A percentile compares a stretch with the other conserved stretches of the same genome.
phyloP scores from a whole-genome alignment of 1,140 invertebrate genomes.

The Euborellia annulipes region DNA sequence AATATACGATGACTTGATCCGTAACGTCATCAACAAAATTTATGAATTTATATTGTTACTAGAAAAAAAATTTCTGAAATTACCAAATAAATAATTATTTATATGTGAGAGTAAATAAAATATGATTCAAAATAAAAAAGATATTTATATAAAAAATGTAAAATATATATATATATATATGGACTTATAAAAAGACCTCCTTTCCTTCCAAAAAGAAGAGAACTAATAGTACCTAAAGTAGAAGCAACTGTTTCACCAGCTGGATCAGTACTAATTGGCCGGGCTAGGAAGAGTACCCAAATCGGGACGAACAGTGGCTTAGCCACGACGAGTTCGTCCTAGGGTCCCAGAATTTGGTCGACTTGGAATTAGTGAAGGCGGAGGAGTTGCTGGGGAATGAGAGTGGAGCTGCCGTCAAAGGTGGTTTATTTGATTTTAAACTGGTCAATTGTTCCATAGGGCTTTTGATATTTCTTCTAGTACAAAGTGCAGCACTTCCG shows the following conservation, averaged over 20 bases:
- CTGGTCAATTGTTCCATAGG: conserved; percentile 60
- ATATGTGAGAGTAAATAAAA: no score
- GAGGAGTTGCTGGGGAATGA: neutral
- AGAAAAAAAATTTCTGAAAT: no score
- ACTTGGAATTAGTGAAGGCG: neutral
- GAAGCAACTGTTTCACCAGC: conserved; percentile 25
- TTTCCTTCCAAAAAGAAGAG: conserved; percentile 63
- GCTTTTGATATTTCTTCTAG: conserved; percentile 38
- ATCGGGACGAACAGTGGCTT: conserved; percentile 23
- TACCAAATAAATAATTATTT: no score
- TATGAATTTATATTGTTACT: no score
- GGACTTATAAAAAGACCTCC: conserved; percentile 60
- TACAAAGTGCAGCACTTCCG: conserved; percentile 36
- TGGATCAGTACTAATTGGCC: neutral
- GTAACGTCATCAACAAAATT: no score
- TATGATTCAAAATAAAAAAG: no score
- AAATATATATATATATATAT: no score
- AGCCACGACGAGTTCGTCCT: conserved; percentile 3
- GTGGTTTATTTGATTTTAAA: conserved; percentile 32
- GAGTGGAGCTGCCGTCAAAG: neutral
- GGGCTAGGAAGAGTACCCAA: conserved; percentile 18
- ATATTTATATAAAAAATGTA: no score
- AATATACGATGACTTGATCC: no score
- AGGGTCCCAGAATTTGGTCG: no score
- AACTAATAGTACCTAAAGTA: conserved; percentile 59